phyloP scores from a whole-genome alignment of 1,140 invertebrate genomes.

The Kradibia gibbosae region DNA sequence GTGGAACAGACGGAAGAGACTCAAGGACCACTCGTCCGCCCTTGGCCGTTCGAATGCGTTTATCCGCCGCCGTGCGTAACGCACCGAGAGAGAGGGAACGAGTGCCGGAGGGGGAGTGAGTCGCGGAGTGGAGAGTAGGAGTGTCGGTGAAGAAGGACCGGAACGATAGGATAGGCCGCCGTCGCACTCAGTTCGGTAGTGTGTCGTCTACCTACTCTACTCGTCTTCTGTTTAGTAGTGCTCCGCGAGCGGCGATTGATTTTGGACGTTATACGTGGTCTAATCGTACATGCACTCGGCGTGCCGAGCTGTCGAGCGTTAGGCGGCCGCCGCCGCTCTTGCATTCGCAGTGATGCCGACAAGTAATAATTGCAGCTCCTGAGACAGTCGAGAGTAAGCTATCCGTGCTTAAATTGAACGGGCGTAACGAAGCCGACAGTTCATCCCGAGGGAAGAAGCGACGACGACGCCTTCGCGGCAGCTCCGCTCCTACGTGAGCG shows the following conservation, averaged over 20 bases:
- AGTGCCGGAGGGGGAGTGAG: no score
- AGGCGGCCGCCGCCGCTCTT: slow-evolving; percentile 21
- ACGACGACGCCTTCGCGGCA: background rate
- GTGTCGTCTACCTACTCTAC: no score
- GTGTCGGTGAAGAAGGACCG: background rate
- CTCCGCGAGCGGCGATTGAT: slow-evolving; percentile 45
- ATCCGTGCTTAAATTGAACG: background rate
- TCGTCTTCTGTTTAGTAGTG: no score
- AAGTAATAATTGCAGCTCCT: slow-evolving; percentile 4
- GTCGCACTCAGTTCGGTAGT: no score
- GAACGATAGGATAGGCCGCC: background rate
- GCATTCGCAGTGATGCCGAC: background rate
- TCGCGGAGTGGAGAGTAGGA: background rate
- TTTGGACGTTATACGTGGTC: slow-evolving; percentile 30
- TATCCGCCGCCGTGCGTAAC: no score
- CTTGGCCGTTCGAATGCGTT: no score
- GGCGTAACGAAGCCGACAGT: no score
- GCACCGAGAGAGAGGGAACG: no score
- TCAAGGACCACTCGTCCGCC: no score
- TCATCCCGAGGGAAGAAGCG: no score
- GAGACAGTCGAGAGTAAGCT: background rate
- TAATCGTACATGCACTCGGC: slow-evolving; percentile 8
- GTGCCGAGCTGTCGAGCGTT: background rate
- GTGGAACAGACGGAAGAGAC: no score
- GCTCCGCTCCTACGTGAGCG: background rate